These are phyloP conservation scores for Drosophila nikananu DNA, from an alignment of 1,140 invertebrate species.

Conservation along the genomic window DNA sequence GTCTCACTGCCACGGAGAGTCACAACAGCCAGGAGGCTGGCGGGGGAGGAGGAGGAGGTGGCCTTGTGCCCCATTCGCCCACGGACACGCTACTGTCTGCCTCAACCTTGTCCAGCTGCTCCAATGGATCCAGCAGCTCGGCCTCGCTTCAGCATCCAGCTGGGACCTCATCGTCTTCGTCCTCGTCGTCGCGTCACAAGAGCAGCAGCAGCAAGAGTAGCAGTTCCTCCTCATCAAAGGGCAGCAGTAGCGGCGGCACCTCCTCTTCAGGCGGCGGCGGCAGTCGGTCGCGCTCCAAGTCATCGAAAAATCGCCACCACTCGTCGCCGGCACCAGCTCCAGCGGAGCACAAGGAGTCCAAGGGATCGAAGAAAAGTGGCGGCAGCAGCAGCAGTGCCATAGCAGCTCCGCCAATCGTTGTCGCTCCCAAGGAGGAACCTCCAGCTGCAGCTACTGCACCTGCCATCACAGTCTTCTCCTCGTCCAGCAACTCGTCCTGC, in stretches of 20 bases:
- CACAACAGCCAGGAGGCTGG: constrained; percentile 47
- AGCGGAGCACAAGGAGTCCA: constrained; percentile 57
- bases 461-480: constrained; percentile 72
- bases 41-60: constrained; percentile 2
- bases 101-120: constrained; percentile 60
- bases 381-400: constrained; percentile 38
- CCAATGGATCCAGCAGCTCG: constrained; percentile 69
- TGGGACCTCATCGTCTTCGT: constrained; percentile 47
- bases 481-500: constrained; percentile 80
- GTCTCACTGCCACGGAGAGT: constrained; percentile 32
- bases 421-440: constrained; percentile 45
- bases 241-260: constrained; percentile 44
- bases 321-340: constrained; percentile 50
- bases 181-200: constrained; percentile 76
- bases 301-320: constrained; percentile 74
- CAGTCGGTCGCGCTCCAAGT: constrained; percentile 79
- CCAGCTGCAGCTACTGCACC: constrained; percentile 12
- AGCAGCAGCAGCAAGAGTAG: constrained; percentile 77
- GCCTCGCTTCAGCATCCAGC: constrained; percentile 25
- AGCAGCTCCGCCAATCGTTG: constrained; percentile 26
- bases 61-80: constrained; percentile 50
- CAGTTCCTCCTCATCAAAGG: constrained; percentile 71
- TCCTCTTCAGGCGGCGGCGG: constrained; percentile 26
- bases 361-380: constrained; percentile 56
- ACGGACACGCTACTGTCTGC: constrained; percentile 56